These are phyloP conservation scores for Austrofundulus limnaeus DNA, from an alignment of 2,113 vertebrate genomes.

Conservation along the genomic window DNA sequence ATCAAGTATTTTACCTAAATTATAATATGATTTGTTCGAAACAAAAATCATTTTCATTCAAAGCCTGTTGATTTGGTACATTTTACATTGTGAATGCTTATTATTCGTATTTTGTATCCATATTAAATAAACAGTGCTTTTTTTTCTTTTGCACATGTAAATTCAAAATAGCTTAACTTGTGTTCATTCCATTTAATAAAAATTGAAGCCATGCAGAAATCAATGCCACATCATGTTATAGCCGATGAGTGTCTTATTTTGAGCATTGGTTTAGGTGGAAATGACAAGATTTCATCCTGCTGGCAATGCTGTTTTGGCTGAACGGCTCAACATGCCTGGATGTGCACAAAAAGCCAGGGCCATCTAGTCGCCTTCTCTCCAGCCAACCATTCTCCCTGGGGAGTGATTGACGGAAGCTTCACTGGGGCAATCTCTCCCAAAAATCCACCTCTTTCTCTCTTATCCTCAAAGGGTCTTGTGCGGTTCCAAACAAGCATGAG, in stretches of 20 bases:
- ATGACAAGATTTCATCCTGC: constrained; percentile 45
- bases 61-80: too few relatives aligned
- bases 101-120: background rate
- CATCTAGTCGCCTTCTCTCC: constrained; percentile 17
- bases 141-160: background rate
- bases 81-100: too few relatives aligned
- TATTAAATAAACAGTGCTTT: background rate
- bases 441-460: constrained; percentile 52
- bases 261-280: constrained; percentile 38
- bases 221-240: constrained; percentile 18
- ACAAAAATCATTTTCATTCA: too few relatives aligned
- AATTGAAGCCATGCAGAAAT: background rate
- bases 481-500: constrained; percentile 50
- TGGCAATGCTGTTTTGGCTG: constrained; percentile 29
- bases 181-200: background rate
- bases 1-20: too few relatives aligned
- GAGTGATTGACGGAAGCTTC: constrained; percentile 63
- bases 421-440: constrained; percentile 44
- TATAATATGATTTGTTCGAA: too few relatives aligned
- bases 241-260: constrained; percentile 50
- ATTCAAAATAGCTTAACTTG: constrained; percentile 1
- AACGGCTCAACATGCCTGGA: constrained; percentile 37
- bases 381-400: constrained; percentile 43
- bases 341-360: constrained; percentile 39
- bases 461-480: constrained; percentile 51